phyloP scores from a whole-genome alignment of 2,888 invertebrate species.

The Cerastis rubricosa region DNA sequence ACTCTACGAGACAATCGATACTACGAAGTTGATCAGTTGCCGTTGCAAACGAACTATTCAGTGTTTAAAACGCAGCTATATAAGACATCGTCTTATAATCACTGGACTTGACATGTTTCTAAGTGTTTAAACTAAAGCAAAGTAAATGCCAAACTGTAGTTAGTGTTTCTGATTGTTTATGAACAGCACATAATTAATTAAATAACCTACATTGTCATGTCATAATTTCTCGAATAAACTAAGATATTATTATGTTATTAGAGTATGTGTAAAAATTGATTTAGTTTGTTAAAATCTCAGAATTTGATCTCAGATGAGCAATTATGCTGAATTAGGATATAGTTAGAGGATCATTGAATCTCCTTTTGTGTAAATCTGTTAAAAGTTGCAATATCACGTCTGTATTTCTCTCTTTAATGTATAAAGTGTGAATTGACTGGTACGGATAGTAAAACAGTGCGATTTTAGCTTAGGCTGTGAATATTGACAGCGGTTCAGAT shows the following conservation, averaged over 20 bases:
- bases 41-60: slow-evolving; percentile 55
- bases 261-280: slow-evolving; percentile 58
- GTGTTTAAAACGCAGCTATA: slow-evolving; percentile 58
- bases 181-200: slow-evolving; percentile 59
- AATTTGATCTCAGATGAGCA: slow-evolving; percentile 85
- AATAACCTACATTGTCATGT: slow-evolving; percentile 55
- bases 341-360: slow-evolving; percentile 60
- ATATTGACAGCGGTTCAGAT: slow-evolving; percentile 48
- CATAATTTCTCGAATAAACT: slow-evolving; percentile 56
- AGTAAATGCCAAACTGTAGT: slow-evolving; percentile 84
- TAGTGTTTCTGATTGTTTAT: slow-evolving; percentile 71
- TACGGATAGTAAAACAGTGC: slow-evolving; percentile 31
- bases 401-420: slow-evolving; percentile 59
- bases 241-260: slow-evolving; percentile 63
- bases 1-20: slow-evolving; percentile 59
- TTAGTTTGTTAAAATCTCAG: slow-evolving; percentile 74
- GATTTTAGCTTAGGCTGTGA: slow-evolving; percentile 41
- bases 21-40: slow-evolving; percentile 49
- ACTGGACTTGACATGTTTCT: slow-evolving; percentile 59
- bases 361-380: slow-evolving; percentile 63
- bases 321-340: slow-evolving; percentile 76
- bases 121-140: slow-evolving; percentile 74
- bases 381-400: slow-evolving; percentile 57
- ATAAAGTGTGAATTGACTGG: slow-evolving; percentile 42
- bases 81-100: slow-evolving; percentile 46